These are phyloP conservation scores for Yponomeuta plumbellus DNA, from an alignment of 2,888 invertebrate species.

Conservation along the genomic window DNA sequence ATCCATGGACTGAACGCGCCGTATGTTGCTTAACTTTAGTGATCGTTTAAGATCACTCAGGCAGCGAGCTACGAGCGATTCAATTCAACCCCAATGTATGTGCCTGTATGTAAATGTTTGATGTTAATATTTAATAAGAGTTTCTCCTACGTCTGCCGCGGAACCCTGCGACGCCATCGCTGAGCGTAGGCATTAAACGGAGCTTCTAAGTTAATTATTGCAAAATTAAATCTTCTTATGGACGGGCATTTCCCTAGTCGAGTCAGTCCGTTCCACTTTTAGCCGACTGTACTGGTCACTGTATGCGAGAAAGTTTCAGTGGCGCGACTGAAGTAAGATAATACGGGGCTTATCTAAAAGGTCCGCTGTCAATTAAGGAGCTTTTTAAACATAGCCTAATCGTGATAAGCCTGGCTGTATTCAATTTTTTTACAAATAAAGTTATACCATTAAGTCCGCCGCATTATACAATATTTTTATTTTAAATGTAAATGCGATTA, in stretches of 20 bases:
- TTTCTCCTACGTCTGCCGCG: neutral
- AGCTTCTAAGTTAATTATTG: slow-evolving; percentile 13
- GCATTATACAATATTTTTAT: too few species aligned
- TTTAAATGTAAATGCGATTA: too few species aligned
- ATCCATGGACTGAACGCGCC: too few species aligned
- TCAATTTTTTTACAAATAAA: too few species aligned
- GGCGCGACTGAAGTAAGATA: neutral
- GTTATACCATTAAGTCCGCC: too few species aligned
- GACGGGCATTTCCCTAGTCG: slow-evolving; percentile 10
- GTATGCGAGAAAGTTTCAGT: neutral
- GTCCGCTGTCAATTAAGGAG: too few species aligned
- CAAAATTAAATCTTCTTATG: slow-evolving; percentile 12
- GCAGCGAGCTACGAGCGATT: too few species aligned
- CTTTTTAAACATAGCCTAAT: too few species aligned
- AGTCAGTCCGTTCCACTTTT: slow-evolving; percentile 1
- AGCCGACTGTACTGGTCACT: neutral
- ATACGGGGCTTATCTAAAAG: neutral
- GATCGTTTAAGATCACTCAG: too few species aligned
- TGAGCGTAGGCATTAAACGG: neutral
- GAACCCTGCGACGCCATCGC: neutral
- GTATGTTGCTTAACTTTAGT: too few species aligned
- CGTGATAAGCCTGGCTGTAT: too few species aligned
- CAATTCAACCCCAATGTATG: too few species aligned
- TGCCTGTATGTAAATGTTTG: neutral
- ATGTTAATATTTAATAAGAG: neutral